Evolutionary conservation across 2,888 invertebrate genomes (phyloP).

Genomic region (Ormyrus rosae): DNA sequence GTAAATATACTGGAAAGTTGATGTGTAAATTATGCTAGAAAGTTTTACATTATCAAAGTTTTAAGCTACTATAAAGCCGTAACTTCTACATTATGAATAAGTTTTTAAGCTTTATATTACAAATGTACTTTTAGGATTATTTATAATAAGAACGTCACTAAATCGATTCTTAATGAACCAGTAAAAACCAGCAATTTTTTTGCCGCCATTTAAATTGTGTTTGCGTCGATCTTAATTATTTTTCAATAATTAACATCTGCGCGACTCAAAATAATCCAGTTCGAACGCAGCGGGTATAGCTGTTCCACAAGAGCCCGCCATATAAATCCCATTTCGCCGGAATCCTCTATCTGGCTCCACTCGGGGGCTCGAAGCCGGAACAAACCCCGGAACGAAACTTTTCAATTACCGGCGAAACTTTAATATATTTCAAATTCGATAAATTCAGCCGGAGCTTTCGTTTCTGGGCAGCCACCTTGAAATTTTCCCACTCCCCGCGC

Average conservation of each 20-base stretch:
- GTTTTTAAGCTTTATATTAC: no score
- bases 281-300: not conserved
- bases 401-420: conserved; percentile 53
- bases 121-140: not conserved
- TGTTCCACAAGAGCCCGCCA: not conserved
- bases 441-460: conserved; percentile 28
- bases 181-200: no score
- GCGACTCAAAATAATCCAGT: not conserved
- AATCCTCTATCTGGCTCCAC: no score
- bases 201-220: no score
- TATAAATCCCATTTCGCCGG: not conserved
- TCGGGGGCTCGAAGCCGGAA: not conserved
- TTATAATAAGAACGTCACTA: no score
- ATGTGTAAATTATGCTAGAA: no score
- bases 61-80: no score
- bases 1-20: no score
- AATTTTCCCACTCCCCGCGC: conserved; percentile 26
- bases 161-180: no score
- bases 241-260: not conserved
- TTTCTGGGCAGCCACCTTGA: not conserved
- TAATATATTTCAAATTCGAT: conserved; percentile 47
- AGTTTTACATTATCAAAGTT: not conserved
- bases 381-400: conserved; percentile 35
- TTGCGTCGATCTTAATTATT: no score
- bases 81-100: no score